Percentiles rank a stretch among this genome's conserved stretches.
phyloP scores from a whole-genome alignment of 2,797 vertebrate genomes.

The Xiphophorus birchmanni region DNA sequence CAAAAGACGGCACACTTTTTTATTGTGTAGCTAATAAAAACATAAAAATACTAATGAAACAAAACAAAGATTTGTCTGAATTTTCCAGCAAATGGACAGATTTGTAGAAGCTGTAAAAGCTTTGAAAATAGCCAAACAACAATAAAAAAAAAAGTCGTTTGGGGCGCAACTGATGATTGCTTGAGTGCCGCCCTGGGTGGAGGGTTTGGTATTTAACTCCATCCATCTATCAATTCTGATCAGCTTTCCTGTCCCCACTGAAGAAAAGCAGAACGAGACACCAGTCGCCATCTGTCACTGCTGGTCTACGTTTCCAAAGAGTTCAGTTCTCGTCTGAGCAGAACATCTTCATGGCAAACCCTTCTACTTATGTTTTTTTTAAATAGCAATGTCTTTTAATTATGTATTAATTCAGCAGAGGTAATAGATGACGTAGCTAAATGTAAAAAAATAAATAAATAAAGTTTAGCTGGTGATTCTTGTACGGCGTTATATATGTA shows the following conservation, averaged over 20 bases:
- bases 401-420: neutral
- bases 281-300: neutral
- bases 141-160: neutral
- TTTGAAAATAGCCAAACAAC: neutral
- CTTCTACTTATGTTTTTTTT: too few relatives aligned
- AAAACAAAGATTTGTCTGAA: neutral
- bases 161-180: neutral
- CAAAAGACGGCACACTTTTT: neutral
- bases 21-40: neutral
- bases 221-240: slow-evolving; percentile 1
- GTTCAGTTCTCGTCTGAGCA: neutral
- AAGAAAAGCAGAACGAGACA: neutral
- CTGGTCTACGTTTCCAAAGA: neutral
- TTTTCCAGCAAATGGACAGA: neutral
- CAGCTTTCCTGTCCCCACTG: neutral
- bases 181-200: neutral
- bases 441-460: neutral
- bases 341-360: neutral
- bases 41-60: neutral
- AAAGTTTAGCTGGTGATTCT: neutral
- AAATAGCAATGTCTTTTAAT: neutral
- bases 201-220: neutral
- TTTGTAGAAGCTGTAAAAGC: neutral
- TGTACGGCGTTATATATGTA: neutral
- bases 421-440: neutral